Conservation (phyloP, 2,888 invertebrate genomes). For the Leptarthrus brevirostris region DNA sequence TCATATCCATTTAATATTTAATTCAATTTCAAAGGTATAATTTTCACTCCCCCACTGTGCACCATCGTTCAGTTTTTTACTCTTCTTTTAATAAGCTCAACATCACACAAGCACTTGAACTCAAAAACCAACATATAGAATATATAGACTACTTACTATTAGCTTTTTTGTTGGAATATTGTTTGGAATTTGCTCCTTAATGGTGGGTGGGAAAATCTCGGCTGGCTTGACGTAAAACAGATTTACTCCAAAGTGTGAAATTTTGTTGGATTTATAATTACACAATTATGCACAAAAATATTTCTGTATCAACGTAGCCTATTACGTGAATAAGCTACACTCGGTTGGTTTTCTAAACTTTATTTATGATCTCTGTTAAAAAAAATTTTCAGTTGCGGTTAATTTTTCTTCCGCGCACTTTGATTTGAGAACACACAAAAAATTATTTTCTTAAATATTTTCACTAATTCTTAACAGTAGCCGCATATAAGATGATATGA, state of each 20-base stretch:
- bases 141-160: slow-evolving; percentile 65
- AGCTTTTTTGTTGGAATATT: slow-evolving; percentile 67
- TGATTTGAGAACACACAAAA: slow-evolving; percentile 8
- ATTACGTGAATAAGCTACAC: slow-evolving; percentile 14
- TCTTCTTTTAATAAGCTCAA: no score
- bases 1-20: no score
- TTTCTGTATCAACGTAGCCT: not conserved
- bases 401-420: slow-evolving; percentile 20
- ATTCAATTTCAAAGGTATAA: no score
- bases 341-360: slow-evolving; percentile 1
- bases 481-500: not conserved
- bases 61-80: no score
- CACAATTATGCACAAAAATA: slow-evolving; percentile 55
- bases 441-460: slow-evolving; percentile 7
- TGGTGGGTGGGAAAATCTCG: slow-evolving; percentile 64
- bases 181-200: slow-evolving; percentile 67
- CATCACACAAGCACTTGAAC: no score
- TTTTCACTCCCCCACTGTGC: no score
- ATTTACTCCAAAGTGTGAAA: slow-evolving; percentile 69
- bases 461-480: not conserved
- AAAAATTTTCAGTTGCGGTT: not conserved
- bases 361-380: not conserved
- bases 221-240: slow-evolving; percentile 68
- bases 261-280: slow-evolving; percentile 66
- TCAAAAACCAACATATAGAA: no score